Conservation (phyloP, 2,888 invertebrate species). For the Thecophora atra region DNA sequence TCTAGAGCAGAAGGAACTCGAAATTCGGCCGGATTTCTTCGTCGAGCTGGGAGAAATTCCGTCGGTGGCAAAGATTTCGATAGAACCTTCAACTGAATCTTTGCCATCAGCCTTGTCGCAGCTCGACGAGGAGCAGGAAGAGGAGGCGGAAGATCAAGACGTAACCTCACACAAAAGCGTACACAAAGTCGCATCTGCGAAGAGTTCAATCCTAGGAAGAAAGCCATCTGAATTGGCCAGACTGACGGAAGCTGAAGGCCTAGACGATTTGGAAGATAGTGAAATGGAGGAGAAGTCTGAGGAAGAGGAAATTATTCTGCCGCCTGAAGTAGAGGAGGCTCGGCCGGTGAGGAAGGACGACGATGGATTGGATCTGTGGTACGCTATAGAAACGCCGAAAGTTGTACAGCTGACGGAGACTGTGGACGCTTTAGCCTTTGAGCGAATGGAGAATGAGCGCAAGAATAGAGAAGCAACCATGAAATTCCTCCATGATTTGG, state of each 20-base stretch:
- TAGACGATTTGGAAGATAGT: slow-evolving; percentile 14
- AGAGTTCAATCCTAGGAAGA: neutral
- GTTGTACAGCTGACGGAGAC: neutral
- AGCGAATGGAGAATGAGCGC: neutral
- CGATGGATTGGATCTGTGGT: slow-evolving; percentile 38
- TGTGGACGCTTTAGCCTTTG: slow-evolving; percentile 36
- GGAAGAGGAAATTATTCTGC: slow-evolving; percentile 30
- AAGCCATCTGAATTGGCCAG: neutral
- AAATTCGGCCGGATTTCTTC: slow-evolving; percentile 45
- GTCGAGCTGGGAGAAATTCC: slow-evolving; percentile 46
- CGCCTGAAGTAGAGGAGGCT: slow-evolving; percentile 34
- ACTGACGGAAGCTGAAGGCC: neutral
- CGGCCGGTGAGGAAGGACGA: slow-evolving; percentile 13
- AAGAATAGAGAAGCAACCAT: neutral
- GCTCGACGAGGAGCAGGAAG: no score
- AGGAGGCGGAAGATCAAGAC: neutral
- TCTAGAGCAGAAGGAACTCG: slow-evolving; percentile 11
- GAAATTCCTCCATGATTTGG: slow-evolving; percentile 46
- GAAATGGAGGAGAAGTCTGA: slow-evolving; percentile 30
- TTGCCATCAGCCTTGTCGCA: neutral
- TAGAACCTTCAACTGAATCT: no score
- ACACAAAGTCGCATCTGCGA: slow-evolving; percentile 5
- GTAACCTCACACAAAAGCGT: slow-evolving; percentile 1
- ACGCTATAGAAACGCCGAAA: slow-evolving; percentile 35
- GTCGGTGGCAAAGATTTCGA: slow-evolving; percentile 18